A percentile compares a stretch with the other conserved stretches of the same genome.
These are phyloP conservation scores for Bryconaethiops microstoma DNA, from an alignment of 2,797 vertebrate species.

Conservation along the genomic window DNA sequence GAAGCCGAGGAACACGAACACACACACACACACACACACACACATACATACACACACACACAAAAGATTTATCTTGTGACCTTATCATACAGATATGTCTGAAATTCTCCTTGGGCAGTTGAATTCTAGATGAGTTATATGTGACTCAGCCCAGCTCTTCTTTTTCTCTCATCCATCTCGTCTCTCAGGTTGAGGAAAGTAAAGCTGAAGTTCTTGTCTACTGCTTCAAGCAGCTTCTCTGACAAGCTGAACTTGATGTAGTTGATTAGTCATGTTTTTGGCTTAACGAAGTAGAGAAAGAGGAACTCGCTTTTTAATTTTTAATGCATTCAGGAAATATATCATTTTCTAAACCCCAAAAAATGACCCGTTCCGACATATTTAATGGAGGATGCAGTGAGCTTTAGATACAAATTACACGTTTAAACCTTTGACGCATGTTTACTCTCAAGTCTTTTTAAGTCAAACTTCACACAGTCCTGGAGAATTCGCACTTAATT, in stretches of 20 bases:
- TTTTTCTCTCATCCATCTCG: neutral
- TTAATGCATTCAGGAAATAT: too few species aligned
- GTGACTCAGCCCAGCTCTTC: conserved; percentile 20
- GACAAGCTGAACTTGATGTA: neutral
- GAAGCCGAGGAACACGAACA: neutral
- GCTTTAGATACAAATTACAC: too few species aligned
- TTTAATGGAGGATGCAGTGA: neutral
- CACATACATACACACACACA: too few species aligned
- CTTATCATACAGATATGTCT: conserved; percentile 33
- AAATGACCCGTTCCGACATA: neutral
- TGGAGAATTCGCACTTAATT: too few species aligned
- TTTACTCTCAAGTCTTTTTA: too few species aligned
- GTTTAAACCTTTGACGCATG: too few species aligned
- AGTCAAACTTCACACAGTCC: too few species aligned
- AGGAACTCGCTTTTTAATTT: neutral
- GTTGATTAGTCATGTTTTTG: neutral
- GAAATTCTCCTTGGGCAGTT: conserved; percentile 33
- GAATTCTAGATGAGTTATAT: conserved; percentile 28
- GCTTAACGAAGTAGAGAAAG: neutral
- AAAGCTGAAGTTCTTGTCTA: conserved; percentile 12
- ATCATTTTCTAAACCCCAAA: too few species aligned
- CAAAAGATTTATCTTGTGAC: conserved; percentile 38
- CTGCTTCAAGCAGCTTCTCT: neutral
- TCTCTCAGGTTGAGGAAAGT: conserved; percentile 9
- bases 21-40: neutral